Conservation (phyloP, 2,888 invertebrate species). For the Agrotis ipsilon region DNA sequence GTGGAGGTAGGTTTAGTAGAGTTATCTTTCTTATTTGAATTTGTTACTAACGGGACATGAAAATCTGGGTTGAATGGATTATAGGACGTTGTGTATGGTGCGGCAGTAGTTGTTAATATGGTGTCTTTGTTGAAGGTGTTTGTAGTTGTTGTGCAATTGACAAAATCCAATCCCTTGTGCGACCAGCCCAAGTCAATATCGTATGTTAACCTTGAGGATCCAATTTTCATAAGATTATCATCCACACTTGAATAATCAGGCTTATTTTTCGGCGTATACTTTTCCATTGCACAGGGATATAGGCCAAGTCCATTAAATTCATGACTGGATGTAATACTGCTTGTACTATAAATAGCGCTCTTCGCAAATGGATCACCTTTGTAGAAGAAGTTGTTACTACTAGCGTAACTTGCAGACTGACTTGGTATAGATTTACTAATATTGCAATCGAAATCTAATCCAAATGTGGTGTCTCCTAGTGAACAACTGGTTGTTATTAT, state of each 20-base stretch:
- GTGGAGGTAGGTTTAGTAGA: conserved; percentile 79
- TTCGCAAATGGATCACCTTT: conserved; percentile 87
- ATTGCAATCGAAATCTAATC: conserved; percentile 86
- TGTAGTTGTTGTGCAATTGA: conserved; percentile 81
- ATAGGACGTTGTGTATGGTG: conserved; percentile 82
- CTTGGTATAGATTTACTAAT: conserved; percentile 78
- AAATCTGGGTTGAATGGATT: conserved; percentile 89
- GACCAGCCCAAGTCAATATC: conserved; percentile 89
- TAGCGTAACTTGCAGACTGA: conserved; percentile 77
- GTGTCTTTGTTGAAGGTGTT: conserved; percentile 84
- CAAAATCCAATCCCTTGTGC: conserved; percentile 88
- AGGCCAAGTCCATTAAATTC: conserved; percentile 86
- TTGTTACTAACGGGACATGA: conserved; percentile 84
- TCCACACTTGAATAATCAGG: conserved; percentile 84
- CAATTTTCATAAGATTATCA: conserved; percentile 88
- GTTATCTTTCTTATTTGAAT: conserved; percentile 81
- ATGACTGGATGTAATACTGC: conserved; percentile 85
- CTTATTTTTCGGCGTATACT: conserved; percentile 85
- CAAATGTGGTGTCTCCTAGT: conserved; percentile 79
- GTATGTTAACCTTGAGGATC: conserved; percentile 86
- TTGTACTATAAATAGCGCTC: conserved; percentile 86
- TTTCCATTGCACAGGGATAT: conserved; percentile 89
- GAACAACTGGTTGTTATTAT: conserved; percentile 80
- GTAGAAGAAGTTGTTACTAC: conserved; percentile 83
- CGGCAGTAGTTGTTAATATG: conserved; percentile 80